phyloP scores from a whole-genome alignment of 2,113 vertebrate species.

The Abramis brama region DNA sequence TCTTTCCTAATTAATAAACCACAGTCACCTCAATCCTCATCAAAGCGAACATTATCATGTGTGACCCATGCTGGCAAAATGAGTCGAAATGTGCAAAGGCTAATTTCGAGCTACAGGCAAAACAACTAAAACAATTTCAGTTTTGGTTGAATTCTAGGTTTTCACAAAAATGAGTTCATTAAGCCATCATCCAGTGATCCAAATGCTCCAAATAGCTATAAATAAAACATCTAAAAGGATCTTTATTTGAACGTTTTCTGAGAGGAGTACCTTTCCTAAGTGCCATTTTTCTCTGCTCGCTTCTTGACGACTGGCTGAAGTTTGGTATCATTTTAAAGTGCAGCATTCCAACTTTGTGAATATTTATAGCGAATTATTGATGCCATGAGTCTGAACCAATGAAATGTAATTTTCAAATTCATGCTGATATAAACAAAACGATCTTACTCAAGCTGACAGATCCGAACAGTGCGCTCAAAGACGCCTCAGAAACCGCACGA shows the following conservation, averaged over 20 bases:
- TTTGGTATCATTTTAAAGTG: too few species aligned
- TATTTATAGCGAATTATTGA: too few species aligned
- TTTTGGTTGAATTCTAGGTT: background rate
- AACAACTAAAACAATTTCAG: background rate
- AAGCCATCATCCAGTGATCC: background rate
- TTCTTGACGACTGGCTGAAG: too few species aligned
- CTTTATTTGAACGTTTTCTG: background rate
- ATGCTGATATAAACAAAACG: too few species aligned
- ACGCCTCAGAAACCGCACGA: too few species aligned
- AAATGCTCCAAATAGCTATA: background rate
- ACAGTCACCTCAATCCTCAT: constrained; percentile 62
- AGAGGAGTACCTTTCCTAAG: background rate
- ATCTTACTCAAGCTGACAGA: too few species aligned
- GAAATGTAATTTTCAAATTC: too few species aligned
- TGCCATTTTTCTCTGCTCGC: too few species aligned
- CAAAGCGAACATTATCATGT: constrained; percentile 60
- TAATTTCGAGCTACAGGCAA: background rate
- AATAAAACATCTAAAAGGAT: background rate
- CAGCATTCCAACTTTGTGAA: too few species aligned
- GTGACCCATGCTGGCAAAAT: background rate
- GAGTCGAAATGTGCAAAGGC: background rate
- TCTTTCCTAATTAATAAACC: constrained; percentile 71
- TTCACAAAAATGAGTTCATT: background rate
- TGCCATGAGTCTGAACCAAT: too few species aligned
- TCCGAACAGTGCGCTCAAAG: too few species aligned